phyloP scores from a whole-genome alignment of 2,888 invertebrate species.

The Brassicogethes aeneus region DNA sequence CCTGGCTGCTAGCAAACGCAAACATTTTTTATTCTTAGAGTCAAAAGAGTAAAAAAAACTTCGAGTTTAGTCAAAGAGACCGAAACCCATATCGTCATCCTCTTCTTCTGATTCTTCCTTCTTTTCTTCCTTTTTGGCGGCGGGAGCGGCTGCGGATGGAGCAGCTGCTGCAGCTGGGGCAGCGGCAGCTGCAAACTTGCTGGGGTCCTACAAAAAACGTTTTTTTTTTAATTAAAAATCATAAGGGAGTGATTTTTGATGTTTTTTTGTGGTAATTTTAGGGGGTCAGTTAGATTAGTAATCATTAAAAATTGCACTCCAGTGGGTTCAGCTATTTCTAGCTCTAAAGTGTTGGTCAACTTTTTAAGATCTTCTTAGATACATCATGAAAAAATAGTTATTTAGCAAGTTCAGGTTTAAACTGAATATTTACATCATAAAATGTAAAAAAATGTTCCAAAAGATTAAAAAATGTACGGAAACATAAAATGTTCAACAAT shows the following conservation, averaged over 20 bases:
- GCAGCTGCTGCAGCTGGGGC: constrained; percentile 53
- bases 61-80: constrained; percentile 81
- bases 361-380: not conserved
- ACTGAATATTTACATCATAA: too few species aligned
- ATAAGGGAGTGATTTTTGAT: constrained; percentile 4
- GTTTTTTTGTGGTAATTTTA: not conserved
- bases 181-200: constrained; percentile 78
- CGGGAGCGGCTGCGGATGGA: constrained; percentile 51
- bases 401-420: too few species aligned
- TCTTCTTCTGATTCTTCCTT: constrained; percentile 76
- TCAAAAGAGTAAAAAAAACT: too few species aligned
- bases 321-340: constrained; percentile 45
- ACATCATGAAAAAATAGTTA: too few species aligned
- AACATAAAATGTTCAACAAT: too few species aligned
- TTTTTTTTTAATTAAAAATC: constrained; percentile 2
- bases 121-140: constrained; percentile 68
- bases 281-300: not conserved
- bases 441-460: too few species aligned
- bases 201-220: constrained; percentile 67
- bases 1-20: too few species aligned
- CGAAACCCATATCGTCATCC: constrained; percentile 97
- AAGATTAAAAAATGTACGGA: too few species aligned
- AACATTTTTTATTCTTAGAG: too few species aligned
- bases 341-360: constrained; percentile 19
- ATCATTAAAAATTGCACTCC: constrained; percentile 15